phyloP scores from a whole-genome alignment of 2,113 vertebrate genomes.

The Eolophus roseicapilla region DNA sequence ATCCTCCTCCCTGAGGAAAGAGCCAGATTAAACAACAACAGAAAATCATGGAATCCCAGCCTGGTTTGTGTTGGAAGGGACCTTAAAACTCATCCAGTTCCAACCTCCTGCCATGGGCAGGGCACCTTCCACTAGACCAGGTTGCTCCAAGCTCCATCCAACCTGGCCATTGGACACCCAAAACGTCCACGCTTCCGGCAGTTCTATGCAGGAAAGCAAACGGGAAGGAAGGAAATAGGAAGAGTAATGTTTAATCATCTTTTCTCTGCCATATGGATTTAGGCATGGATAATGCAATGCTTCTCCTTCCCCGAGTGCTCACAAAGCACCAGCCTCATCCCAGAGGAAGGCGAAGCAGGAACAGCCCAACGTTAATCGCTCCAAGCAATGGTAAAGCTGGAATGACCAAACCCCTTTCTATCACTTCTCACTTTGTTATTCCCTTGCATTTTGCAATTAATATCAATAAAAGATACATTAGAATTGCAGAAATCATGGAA shows the following conservation, averaged over 20 bases:
- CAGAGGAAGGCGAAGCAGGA: neutral
- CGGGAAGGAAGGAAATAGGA: fast-evolving
- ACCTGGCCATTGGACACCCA: neutral
- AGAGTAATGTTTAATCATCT: neutral
- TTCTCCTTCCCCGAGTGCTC: neutral
- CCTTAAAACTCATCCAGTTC: neutral
- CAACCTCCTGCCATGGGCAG: neutral
- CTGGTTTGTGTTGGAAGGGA: neutral
- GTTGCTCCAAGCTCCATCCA: neutral
- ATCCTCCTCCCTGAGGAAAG: neutral
- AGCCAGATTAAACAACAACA: fast-evolving
- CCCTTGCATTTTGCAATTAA: neutral
- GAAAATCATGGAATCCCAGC: neutral
- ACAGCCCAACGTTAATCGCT: fast-evolving
- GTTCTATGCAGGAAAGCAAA: neutral
- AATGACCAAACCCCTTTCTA: neutral
- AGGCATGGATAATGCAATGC: neutral
- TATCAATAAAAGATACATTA: constrained; percentile 45
- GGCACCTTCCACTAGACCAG: neutral
- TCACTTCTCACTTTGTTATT: neutral
- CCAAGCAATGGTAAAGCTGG: neutral
- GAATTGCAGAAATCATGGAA: constrained; percentile 63
- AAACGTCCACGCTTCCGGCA: neutral
- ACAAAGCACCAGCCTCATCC: neutral
- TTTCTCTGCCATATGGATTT: neutral